A percentile compares a stretch with the other conserved stretches of the same genome.
Evolutionary conservation across 2,113 vertebrate species (phyloP).

Genomic region (Bos javanicus): DNA sequence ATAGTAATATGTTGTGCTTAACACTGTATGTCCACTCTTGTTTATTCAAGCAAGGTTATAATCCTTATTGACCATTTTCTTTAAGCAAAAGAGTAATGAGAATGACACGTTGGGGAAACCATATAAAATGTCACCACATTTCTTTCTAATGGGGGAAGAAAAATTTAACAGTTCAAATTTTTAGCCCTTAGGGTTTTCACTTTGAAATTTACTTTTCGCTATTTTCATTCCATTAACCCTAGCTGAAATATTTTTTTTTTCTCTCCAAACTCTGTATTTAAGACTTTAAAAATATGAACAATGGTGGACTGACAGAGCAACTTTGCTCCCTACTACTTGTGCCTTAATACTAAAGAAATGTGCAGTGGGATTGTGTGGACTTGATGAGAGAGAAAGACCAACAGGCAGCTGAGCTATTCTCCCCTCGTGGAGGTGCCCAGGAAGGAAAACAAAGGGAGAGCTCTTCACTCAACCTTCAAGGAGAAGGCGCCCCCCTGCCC

Average conservation of each 20-base stretch:
- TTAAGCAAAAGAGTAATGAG: not conserved
- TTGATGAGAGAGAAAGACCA: not conserved
- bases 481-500: not conserved
- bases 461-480: not conserved
- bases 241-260: not conserved
- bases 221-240: not conserved
- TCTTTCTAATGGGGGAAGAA: not conserved
- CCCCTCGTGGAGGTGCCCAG: not conserved
- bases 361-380: not conserved
- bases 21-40: not conserved
- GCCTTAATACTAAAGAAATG: not conserved
- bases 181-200: not conserved
- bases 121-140: not conserved
- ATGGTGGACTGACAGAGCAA: not conserved
- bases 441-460: not conserved
- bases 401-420: not conserved
- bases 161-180: not conserved
- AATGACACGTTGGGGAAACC: not conserved
- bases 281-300: not conserved
- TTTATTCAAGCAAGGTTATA: not conserved
- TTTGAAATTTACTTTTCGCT: not conserved
- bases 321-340: not conserved
- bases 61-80: not conserved
- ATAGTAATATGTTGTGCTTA: not conserved
- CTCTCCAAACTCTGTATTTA: not conserved